Base-by-base conservation (phyloP, 2,113 vertebrate genomes). In the Hypanus sabinus region DNA sequence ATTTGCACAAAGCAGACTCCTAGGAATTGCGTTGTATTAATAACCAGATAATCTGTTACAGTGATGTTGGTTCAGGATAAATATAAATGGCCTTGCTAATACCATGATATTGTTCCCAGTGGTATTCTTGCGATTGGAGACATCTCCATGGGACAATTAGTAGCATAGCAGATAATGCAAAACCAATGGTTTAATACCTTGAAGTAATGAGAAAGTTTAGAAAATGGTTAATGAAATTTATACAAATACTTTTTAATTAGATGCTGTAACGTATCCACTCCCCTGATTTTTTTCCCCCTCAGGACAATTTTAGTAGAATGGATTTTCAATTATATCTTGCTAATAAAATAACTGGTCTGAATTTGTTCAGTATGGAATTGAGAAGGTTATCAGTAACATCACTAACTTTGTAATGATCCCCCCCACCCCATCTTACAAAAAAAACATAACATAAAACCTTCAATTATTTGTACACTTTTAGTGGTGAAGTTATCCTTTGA, bases 311-410 rank as follows among this genome's bases (percentile, higher is more conserved):
- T 0, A 57, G 30, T 65, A 20, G 85, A 68, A 90, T 65, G 57
- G 65, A 90, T 90, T 90, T 90, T 88, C 60, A 90, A 68, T 90
- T 90, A 90, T 33, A n/a, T 5, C 12, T 90, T 65, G 30, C 60
- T 33, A 16, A 30, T 90, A 60, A 18, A 65, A 88, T 65, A 30
- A 20, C 57, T n/a, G n/a, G 16, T 65, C 30, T 90, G 85, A 33
- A 65, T 90, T 90, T 90, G 85, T 65, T 60, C 57, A 65, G 62
- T 16, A 16, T 60, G 18, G 22, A 30, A 57, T 30, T 60, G 81
- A 46, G 12, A 87, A n/a, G 30, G 60, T n/a, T 10, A 2, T 62
- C 14, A 27, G 33, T 65, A 46, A 18, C 30, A 90, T n/a, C 60
- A 30, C 6, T 90, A 65, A 90, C 60, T 65, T 90, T 57, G n/a